A percentile compares a stretch with the other conserved stretches of the same genome.
phyloP scores from a whole-genome alignment of 1,140 invertebrate species.

The Trialeurodes vaporariorum region DNA sequence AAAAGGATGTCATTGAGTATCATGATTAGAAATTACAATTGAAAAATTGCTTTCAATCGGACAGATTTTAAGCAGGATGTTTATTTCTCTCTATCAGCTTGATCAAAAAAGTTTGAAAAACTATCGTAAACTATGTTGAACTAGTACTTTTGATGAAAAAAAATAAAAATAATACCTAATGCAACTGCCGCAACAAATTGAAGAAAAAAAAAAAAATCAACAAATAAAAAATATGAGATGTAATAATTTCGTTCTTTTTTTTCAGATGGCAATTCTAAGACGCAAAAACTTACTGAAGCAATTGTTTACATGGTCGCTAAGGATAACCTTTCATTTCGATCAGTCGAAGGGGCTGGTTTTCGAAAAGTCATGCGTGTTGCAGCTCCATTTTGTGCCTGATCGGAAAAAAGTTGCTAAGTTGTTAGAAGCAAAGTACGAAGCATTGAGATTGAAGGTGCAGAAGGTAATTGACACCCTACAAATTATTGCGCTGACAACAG shows the following conservation, averaged over 20 bases:
- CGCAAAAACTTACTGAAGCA: slow-evolving; percentile 13
- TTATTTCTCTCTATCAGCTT: too few species aligned
- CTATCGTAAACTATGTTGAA: too few species aligned
- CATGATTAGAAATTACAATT: too few species aligned
- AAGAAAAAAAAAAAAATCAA: too few species aligned
- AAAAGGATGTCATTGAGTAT: too few species aligned
- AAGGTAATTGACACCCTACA: slow-evolving; percentile 19
- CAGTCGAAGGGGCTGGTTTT: slow-evolving; percentile 34
- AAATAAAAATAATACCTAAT: too few species aligned
- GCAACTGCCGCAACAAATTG: too few species aligned
- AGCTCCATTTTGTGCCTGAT: slow-evolving; percentile 30
- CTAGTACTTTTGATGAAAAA: too few species aligned
- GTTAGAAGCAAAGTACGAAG: slow-evolving; percentile 32
- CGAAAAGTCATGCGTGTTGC: slow-evolving; percentile 28
- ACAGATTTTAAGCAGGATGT: too few species aligned
- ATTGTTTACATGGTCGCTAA: slow-evolving; percentile 31
- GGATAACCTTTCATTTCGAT: slow-evolving; percentile 31
- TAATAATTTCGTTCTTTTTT: background rate
- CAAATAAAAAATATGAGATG: too few species aligned
- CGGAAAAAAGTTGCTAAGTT: slow-evolving; percentile 23
- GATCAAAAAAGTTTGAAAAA: too few species aligned
- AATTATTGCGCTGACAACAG: slow-evolving; percentile 26
- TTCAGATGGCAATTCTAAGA: slow-evolving; percentile 8
- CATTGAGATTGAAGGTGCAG: slow-evolving; percentile 20
- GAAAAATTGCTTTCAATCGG: too few species aligned